A percentile compares a stretch with the other conserved stretches of the same genome.
These are phyloP conservation scores for Plagodis pulveraria DNA, from an alignment of 2,888 invertebrate genomes.

Conservation along the genomic window DNA sequence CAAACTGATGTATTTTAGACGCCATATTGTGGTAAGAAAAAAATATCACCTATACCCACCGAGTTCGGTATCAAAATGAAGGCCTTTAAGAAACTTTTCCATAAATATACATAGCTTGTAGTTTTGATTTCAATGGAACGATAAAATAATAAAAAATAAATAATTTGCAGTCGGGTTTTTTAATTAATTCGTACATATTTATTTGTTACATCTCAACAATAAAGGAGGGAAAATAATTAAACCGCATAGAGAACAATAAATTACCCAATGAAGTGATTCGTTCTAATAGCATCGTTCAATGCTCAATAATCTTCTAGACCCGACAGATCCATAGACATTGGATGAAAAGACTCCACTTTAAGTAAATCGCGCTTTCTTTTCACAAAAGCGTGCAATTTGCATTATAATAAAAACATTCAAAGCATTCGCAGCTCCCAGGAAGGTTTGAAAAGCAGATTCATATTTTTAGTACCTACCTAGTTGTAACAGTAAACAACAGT, in stretches of 20 bases:
- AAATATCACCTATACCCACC: too few species aligned
- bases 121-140: too few species aligned
- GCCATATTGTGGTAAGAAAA: too few species aligned
- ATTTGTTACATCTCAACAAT: not conserved
- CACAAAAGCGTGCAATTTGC: constrained; percentile 77
- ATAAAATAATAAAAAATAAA: too few species aligned
- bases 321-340: constrained; percentile 41
- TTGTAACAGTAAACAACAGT: not conserved
- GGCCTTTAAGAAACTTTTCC: too few species aligned
- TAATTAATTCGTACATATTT: too few species aligned
- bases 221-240: constrained; percentile 4
- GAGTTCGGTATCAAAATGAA: too few species aligned
- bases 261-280: constrained; percentile 9
- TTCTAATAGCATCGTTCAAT: constrained; percentile 28
- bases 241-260: constrained; percentile 7
- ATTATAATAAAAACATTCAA: constrained; percentile 77
- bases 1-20: too few species aligned
- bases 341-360: constrained; percentile 61
- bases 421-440: constrained; percentile 51
- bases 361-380: constrained; percentile 53
- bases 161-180: too few species aligned
- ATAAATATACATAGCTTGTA: too few species aligned
- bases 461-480: constrained; percentile 2
- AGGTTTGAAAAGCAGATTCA: constrained; percentile 54
- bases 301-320: constrained; percentile 36